Percentiles rank a stretch among this genome's conserved stretches.
These are phyloP conservation scores for Takifugu ocellatus DNA, from an alignment of 2,797 vertebrate species.

Conservation along the genomic window DNA sequence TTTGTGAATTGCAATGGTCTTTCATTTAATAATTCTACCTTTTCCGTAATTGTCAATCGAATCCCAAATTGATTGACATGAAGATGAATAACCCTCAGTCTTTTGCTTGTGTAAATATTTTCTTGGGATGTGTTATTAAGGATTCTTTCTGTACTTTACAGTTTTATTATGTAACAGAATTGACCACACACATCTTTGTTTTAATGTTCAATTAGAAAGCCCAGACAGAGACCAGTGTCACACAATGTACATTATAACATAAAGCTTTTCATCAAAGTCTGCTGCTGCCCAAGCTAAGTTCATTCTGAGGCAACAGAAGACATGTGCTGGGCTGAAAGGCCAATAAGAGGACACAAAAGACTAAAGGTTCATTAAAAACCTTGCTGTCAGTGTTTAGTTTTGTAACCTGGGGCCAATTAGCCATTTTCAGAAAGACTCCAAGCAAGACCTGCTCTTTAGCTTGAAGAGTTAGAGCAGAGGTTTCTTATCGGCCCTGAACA, in stretches of 20 bases:
- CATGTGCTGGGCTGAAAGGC: slow-evolving; percentile 7
- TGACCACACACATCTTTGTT: not conserved
- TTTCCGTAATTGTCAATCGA: not conserved
- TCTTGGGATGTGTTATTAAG: no score
- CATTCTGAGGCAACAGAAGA: slow-evolving; percentile 11
- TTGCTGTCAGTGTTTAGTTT: slow-evolving; percentile 46
- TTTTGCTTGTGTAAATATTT: not conserved
- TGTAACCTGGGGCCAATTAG: slow-evolving; percentile 75
- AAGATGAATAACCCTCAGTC: no score
- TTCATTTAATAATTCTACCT: not conserved
- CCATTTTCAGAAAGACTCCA: slow-evolving; percentile 43
- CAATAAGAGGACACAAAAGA: slow-evolving; percentile 16
- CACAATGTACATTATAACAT: slow-evolving; percentile 6
- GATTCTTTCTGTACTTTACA: no score
- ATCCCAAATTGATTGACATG: not conserved
- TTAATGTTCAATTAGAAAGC: not conserved
- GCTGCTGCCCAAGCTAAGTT: slow-evolving; percentile 18
- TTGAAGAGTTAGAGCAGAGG: slow-evolving; percentile 32
- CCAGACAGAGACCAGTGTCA: not conserved
- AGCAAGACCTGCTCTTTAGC: slow-evolving; percentile 25
- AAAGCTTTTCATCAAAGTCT: slow-evolving; percentile 12
- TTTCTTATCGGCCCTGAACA: slow-evolving; percentile 45
- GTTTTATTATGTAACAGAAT: not conserved
- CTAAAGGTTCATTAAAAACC: slow-evolving; percentile 66
- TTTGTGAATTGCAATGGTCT: not conserved